These are phyloP conservation scores for Luperina testacea DNA, from an alignment of 2,888 invertebrate genomes.

Conservation along the genomic window DNA sequence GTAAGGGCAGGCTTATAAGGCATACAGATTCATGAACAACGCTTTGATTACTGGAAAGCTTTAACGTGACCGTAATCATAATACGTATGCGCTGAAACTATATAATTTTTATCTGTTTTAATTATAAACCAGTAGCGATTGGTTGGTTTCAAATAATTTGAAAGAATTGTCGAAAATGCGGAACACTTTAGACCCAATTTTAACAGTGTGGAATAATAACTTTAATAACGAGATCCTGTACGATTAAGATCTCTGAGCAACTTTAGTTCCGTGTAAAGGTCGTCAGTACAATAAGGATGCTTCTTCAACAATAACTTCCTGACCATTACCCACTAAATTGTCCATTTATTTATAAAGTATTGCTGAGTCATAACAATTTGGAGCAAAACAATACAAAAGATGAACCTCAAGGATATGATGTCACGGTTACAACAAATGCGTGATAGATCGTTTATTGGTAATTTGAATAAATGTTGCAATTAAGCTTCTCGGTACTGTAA, in stretches of 20 bases:
- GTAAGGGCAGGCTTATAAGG: background rate
- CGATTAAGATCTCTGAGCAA: slow-evolving; percentile 76
- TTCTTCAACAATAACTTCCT: slow-evolving; percentile 69
- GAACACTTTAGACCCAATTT: slow-evolving; percentile 56
- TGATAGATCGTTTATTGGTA: slow-evolving; percentile 60
- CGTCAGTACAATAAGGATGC: slow-evolving; percentile 79
- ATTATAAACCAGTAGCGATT: background rate
- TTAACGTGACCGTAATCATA: background rate
- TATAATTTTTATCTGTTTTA: background rate
- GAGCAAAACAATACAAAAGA: slow-evolving; percentile 59
- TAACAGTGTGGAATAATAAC: slow-evolving; percentile 56
- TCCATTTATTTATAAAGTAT: slow-evolving; percentile 56
- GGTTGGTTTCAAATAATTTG: slow-evolving; percentile 33
- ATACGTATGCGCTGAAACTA: too few species aligned
- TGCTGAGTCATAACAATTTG: slow-evolving; percentile 64
- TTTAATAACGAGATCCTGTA: slow-evolving; percentile 69
- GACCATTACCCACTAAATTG: slow-evolving; percentile 57
- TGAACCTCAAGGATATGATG: slow-evolving; percentile 63
- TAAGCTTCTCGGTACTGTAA: slow-evolving; percentile 50
- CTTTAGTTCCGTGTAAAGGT: slow-evolving; percentile 81
- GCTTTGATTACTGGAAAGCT: slow-evolving; percentile 10
- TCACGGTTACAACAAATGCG: slow-evolving; percentile 64
- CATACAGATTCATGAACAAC: background rate
- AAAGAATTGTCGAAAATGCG: slow-evolving; percentile 51
- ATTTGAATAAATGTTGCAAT: slow-evolving; percentile 60